Evolutionary conservation across 1,140 invertebrate genomes (phyloP).

Genomic region (Megathymus violae): DNA sequence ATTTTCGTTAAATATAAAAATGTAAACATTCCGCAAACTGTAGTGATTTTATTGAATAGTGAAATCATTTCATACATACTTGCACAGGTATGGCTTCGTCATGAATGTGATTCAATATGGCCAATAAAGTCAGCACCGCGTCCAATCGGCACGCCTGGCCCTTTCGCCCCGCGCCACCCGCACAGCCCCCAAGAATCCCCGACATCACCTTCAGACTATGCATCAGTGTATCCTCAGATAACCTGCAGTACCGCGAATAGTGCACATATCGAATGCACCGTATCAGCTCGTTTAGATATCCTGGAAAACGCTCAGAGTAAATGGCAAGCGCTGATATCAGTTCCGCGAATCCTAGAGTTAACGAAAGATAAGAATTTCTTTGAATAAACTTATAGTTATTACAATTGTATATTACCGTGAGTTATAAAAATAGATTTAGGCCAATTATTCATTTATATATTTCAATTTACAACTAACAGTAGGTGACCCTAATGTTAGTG

Average conservation of each 20-base stretch:
- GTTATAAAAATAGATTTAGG: too few species aligned
- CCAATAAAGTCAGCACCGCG: slow-evolving; percentile 53
- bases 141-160: slow-evolving; percentile 65
- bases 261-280: slow-evolving; percentile 62
- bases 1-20: too few species aligned
- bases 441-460: too few species aligned
- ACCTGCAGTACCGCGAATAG: slow-evolving; percentile 60
- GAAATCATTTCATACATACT: too few species aligned
- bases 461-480: too few species aligned
- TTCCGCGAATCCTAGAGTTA: not conserved
- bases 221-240: slow-evolving; percentile 61
- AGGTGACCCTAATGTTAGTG: too few species aligned
- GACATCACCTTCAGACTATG: slow-evolving; percentile 48
- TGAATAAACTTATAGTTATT: too few species aligned
- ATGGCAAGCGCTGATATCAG: not conserved
- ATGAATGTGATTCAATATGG: slow-evolving; percentile 49
- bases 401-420: too few species aligned
- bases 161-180: slow-evolving; percentile 60
- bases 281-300: slow-evolving; percentile 73
- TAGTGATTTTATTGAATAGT: too few species aligned
- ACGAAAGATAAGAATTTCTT: too few species aligned
- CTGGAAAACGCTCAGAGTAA: slow-evolving; percentile 44
- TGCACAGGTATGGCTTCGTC: slow-evolving; percentile 59
- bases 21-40: too few species aligned
- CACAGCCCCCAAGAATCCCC: slow-evolving; percentile 50